Percentiles rank a stretch among this genome's conserved stretches.
phyloP scores from a whole-genome alignment of 2,888 invertebrate species.

The Aphodius granarius region DNA sequence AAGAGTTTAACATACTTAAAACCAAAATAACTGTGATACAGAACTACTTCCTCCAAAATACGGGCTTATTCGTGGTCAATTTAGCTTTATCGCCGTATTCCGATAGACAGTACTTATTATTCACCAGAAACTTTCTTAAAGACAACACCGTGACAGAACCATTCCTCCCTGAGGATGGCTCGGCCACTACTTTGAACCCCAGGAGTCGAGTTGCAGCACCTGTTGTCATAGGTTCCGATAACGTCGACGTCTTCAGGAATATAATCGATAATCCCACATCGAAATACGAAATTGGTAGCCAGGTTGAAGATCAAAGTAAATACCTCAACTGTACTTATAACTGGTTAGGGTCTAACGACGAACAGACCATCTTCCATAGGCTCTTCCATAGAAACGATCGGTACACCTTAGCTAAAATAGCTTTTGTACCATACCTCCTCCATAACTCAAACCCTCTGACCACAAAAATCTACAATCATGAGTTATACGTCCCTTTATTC shows the following conservation, averaged over 20 bases:
- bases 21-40: conserved; percentile 74
- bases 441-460: conserved; percentile 90
- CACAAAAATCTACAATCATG: conserved; percentile 75
- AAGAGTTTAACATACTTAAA: conserved; percentile 78
- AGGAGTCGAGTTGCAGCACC: conserved; percentile 92
- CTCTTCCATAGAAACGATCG: conserved; percentile 86
- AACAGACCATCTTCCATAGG: conserved; percentile 71
- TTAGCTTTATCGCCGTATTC: conserved; percentile 88
- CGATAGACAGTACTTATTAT: conserved; percentile 76
- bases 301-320: conserved; percentile 91
- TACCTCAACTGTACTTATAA: conserved; percentile 92
- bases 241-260: conserved; percentile 86
- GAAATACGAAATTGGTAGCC: conserved; percentile 92
- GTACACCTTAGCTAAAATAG: conserved; percentile 91
- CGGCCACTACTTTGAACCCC: conserved; percentile 76
- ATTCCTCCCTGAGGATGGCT: conserved; percentile 68
- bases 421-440: conserved; percentile 87
- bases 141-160: conserved; percentile 87
- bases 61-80: conserved; percentile 85
- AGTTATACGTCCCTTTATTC: conserved; percentile 79
- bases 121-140: conserved; percentile 85
- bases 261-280: conserved; percentile 90
- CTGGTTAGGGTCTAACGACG: conserved; percentile 83
- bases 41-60: conserved; percentile 89
- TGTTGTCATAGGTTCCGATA: conserved; percentile 88